A percentile compares a stretch with the other conserved stretches of the same genome.
These are phyloP conservation scores for Ceryle rudis DNA, from an alignment of 2,797 vertebrate genomes.

Conservation along the genomic window DNA sequence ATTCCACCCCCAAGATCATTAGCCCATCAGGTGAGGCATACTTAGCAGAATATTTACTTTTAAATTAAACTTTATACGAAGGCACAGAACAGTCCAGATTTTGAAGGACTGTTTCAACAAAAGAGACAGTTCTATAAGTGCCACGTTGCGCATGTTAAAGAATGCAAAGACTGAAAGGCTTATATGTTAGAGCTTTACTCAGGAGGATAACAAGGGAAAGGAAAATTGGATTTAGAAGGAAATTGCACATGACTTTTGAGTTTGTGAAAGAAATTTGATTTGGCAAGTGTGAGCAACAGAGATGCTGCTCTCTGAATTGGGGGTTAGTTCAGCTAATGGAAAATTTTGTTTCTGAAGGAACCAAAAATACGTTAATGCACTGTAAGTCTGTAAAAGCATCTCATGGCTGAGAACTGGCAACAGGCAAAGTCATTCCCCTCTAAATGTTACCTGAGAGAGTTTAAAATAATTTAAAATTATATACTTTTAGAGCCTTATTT, in stretches of 20 bases:
- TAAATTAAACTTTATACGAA: background rate
- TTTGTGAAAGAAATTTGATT: slow-evolving; percentile 22
- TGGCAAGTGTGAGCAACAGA: background rate
- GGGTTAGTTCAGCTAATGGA: background rate
- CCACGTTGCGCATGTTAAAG: background rate
- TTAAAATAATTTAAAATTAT: background rate
- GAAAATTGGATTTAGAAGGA: background rate
- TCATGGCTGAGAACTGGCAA: background rate
- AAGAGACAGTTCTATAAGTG: background rate
- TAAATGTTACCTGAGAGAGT: background rate
- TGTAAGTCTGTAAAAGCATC: background rate
- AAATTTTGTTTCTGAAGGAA: background rate
- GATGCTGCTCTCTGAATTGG: background rate
- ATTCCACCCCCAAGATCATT: background rate
- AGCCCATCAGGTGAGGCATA: background rate
- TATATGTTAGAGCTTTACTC: background rate
- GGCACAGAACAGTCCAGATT: background rate
- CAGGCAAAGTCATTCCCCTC: background rate
- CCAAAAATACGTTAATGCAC: background rate
- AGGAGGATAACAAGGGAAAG: background rate
- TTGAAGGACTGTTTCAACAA: background rate
- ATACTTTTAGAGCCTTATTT: background rate
- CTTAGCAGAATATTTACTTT: background rate
- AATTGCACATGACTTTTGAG: background rate
- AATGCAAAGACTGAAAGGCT: background rate